These are phyloP conservation scores for Drosophila birchii DNA, from an alignment of 2,888 invertebrate species.

Conservation along the genomic window DNA sequence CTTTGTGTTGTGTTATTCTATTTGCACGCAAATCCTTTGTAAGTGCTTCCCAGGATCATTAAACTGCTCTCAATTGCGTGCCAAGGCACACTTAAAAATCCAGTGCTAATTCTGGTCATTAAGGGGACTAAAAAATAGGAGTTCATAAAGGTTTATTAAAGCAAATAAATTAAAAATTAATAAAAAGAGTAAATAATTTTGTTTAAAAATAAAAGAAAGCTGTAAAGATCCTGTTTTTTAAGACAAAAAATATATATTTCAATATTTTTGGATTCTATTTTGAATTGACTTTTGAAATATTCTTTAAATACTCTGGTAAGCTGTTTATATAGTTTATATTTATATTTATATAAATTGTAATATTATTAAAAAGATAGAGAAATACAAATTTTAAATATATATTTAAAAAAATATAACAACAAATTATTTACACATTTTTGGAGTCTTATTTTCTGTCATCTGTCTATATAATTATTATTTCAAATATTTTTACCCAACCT, in stretches of 20 bases:
- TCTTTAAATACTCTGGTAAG: too few species aligned
- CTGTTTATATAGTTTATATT: too few species aligned
- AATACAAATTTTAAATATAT: too few species aligned
- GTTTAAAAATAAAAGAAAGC: not conserved
- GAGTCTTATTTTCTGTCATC: too few species aligned
- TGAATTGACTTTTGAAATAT: too few species aligned
- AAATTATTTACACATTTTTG: too few species aligned
- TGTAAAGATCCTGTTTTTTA: too few species aligned
- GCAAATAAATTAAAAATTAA: not conserved
- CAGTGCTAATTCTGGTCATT: slow-evolving; percentile 5
- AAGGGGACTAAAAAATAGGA: not conserved
- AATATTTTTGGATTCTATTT: too few species aligned
- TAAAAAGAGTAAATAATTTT: not conserved
- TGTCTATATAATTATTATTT: not conserved
- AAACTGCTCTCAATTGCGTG: slow-evolving; percentile 61
- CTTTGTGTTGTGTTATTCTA: slow-evolving; percentile 17
- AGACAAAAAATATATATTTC: too few species aligned
- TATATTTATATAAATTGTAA: too few species aligned
- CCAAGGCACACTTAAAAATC: slow-evolving; percentile 25
- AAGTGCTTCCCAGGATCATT: slow-evolving; percentile 55
- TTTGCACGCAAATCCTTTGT: slow-evolving; percentile 32
- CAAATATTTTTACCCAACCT: not conserved
- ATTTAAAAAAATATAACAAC: too few species aligned
- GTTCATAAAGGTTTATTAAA: not conserved
- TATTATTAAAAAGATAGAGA: too few species aligned